Conservation (phyloP, 2,888 invertebrate species). For the Lottia scabra region DNA sequence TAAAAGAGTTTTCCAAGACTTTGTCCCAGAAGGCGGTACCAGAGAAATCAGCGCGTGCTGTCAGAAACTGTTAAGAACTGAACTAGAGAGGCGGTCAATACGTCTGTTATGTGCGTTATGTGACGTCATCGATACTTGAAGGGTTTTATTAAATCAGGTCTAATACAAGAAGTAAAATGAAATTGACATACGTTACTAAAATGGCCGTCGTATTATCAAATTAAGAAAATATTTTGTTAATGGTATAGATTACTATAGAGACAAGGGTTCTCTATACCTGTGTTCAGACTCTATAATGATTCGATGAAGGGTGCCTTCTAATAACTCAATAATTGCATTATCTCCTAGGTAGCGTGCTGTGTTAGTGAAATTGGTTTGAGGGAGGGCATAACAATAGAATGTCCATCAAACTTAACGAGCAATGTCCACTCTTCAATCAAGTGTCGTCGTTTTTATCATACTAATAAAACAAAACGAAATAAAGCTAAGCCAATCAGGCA, state of each 20-base stretch:
- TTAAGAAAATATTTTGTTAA: background rate
- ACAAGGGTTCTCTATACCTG: background rate
- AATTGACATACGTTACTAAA: constrained; percentile 6
- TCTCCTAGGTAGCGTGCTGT: background rate
- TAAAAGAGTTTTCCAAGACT: too few species aligned
- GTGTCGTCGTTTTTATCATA: too few species aligned
- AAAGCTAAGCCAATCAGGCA: too few species aligned
- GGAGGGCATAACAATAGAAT: background rate
- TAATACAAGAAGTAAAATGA: background rate
- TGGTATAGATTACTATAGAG: background rate
- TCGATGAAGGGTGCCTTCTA: too few species aligned
- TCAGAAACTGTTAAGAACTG: too few species aligned
- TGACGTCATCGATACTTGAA: background rate
- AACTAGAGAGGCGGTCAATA: too few species aligned
- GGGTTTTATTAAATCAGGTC: background rate
- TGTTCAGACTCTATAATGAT: background rate
- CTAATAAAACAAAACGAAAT: too few species aligned
- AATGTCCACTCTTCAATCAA: too few species aligned
- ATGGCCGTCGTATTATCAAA: background rate
- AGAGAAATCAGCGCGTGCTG: background rate
- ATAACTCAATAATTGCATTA: background rate
- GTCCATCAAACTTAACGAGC: background rate
- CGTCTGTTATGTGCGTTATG: background rate
- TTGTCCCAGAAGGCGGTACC: background rate
- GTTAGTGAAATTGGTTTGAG: background rate